phyloP scores from a whole-genome alignment of 53 echinoderm and acorn worm genomes.

The Pentamera pediparva region DNA sequence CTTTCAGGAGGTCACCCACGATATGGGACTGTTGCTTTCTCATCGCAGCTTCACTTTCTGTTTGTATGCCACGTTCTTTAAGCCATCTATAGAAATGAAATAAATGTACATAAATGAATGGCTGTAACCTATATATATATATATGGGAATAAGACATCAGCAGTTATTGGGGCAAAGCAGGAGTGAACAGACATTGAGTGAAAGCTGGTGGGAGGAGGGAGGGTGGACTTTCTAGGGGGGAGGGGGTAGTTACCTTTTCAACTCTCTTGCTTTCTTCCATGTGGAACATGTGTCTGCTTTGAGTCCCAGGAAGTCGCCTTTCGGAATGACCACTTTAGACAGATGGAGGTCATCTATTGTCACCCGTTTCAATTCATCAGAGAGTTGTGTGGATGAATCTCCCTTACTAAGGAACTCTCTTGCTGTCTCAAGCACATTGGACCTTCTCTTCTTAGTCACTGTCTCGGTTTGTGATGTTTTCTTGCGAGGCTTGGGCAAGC shows the following conservation, averaged over 20 bases:
- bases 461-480: neutral
- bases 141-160: too few relatives aligned
- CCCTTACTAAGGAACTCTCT: neutral
- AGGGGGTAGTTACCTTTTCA: neutral
- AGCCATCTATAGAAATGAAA: neutral
- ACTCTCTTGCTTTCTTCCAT: conserved; percentile 2
- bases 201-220: too few relatives aligned
- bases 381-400: neutral
- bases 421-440: neutral
- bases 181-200: too few relatives aligned
- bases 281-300: conserved; percentile 4
- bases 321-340: neutral
- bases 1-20: neutral
- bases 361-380: neutral
- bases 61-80: neutral
- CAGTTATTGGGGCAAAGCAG: too few relatives aligned
- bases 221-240: too few relatives aligned
- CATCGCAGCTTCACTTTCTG: conserved; percentile 3
- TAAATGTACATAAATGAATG: neutral
- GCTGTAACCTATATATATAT: neutral
- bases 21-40: neutral
- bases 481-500: neutral
- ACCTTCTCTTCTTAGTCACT: neutral
- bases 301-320: neutral
- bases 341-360: neutral